Conservation (phyloP, 1,140 invertebrate genomes). For the Leptopilina boulardi region DNA sequence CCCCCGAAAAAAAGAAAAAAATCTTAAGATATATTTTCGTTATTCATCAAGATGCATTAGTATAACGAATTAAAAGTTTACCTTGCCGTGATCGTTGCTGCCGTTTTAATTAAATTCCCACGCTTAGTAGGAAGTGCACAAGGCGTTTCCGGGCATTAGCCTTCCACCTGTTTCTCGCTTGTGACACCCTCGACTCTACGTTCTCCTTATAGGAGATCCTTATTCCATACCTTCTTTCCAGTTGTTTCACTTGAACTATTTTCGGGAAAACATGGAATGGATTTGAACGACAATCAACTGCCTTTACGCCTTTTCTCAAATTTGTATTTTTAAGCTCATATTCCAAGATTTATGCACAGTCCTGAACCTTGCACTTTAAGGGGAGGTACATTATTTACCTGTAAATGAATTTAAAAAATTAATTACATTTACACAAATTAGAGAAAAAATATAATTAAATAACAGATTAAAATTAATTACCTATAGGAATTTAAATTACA, state of each 20-base stretch:
- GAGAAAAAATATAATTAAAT: too few relatives aligned
- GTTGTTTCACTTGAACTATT: conserved; percentile 27
- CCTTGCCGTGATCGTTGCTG: conserved; percentile 12
- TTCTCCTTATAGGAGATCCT: conserved; percentile 25
- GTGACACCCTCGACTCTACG: conserved; percentile 16
- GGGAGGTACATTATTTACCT: background rate
- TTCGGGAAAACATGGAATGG: conserved; percentile 6
- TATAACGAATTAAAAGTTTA: conserved; percentile 22
- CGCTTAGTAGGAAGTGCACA: conserved; percentile 28
- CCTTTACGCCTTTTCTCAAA: background rate
- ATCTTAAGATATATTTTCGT: conserved; percentile 8
- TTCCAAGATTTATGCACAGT: too few relatives aligned
- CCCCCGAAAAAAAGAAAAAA: background rate
- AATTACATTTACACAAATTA: too few relatives aligned
- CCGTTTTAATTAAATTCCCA: conserved; percentile 33
- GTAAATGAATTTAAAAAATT: background rate
- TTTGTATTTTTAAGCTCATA: background rate
- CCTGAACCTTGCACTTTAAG: background rate
- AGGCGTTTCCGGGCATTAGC: conserved; percentile 32
- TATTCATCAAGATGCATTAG: conserved; percentile 22
- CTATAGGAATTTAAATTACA: too few relatives aligned
- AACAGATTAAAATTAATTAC: too few relatives aligned
- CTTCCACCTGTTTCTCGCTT: conserved; percentile 32
- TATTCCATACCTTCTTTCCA: conserved; percentile 11
- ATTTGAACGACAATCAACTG: conserved; percentile 17